Evolutionary conservation across 2,797 vertebrate species (phyloP).

Genomic region (Bucorvus abyssinicus): DNA sequence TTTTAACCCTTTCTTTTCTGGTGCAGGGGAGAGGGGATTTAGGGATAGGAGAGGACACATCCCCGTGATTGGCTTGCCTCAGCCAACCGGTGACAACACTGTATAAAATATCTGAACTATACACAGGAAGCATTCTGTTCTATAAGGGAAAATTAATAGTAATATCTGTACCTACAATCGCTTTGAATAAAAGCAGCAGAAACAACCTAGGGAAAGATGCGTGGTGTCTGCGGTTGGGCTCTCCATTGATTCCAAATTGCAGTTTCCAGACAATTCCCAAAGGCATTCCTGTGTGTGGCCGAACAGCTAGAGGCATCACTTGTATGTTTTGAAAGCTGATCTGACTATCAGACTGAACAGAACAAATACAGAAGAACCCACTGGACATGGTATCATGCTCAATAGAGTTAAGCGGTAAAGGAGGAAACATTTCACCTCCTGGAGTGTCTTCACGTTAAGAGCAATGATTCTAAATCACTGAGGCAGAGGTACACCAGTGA

Average conservation of each 20-base stretch:
- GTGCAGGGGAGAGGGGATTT: too few relatives aligned
- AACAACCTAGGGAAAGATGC: neutral
- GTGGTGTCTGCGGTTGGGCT: neutral
- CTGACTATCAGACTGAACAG: neutral
- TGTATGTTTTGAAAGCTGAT: neutral
- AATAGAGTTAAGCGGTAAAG: neutral
- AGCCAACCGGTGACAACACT: too few relatives aligned
- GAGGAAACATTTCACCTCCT: neutral
- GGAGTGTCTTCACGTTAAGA: neutral
- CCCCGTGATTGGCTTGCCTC: too few relatives aligned
- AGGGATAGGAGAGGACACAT: too few relatives aligned
- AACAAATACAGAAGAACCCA: neutral
- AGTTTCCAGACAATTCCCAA: neutral
- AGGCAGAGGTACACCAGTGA: neutral
- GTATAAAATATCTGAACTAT: neutral
- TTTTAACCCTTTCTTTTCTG: too few relatives aligned
- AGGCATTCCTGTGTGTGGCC: neutral
- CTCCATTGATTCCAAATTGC: neutral
- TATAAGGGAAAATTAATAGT: neutral
- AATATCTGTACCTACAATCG: neutral
- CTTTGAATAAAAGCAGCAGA: neutral
- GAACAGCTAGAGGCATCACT: neutral
- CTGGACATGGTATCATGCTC: neutral
- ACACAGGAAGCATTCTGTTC: neutral
- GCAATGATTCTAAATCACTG: neutral